phyloP scores from a whole-genome alignment of 2,797 vertebrate species.

The Vespertilio murinus region DNA sequence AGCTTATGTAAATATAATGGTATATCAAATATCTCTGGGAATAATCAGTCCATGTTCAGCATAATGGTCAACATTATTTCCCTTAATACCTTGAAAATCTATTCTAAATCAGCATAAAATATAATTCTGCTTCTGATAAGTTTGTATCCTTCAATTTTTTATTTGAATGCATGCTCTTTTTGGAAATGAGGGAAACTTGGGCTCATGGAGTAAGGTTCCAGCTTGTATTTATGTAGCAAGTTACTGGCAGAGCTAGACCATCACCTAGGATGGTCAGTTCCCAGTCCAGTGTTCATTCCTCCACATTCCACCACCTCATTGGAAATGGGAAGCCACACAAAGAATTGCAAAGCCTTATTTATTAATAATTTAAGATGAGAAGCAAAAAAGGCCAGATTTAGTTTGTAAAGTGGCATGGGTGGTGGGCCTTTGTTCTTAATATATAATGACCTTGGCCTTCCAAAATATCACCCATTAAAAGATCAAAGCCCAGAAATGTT shows the following conservation, averaged over 20 bases:
- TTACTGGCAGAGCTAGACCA: background rate
- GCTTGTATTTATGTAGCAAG: background rate
- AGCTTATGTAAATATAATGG: constrained; percentile 18
- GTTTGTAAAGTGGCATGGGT: background rate
- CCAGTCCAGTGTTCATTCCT: background rate
- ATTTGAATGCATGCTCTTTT: background rate
- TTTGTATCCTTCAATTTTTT: background rate
- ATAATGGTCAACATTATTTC: constrained; percentile 49
- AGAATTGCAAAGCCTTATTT: background rate
- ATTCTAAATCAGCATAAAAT: constrained; percentile 1
- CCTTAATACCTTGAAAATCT: constrained; percentile 31
- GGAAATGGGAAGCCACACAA: background rate
- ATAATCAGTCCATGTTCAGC: constrained; percentile 41
- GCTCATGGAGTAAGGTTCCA: background rate
- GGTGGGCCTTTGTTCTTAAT: background rate
- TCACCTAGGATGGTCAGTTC: background rate
- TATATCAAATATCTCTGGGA: background rate
- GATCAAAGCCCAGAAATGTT: constrained; percentile 62
- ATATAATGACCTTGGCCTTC: constrained; percentile 50
- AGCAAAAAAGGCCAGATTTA: background rate
- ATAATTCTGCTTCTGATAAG: background rate
- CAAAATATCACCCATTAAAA: constrained; percentile 60
- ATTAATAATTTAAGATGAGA: constrained; percentile 47
- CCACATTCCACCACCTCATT: background rate
- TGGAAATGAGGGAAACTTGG: background rate